Base-by-base conservation (phyloP, 2,113 vertebrate genomes). In the Pedetes capensis region DNA sequence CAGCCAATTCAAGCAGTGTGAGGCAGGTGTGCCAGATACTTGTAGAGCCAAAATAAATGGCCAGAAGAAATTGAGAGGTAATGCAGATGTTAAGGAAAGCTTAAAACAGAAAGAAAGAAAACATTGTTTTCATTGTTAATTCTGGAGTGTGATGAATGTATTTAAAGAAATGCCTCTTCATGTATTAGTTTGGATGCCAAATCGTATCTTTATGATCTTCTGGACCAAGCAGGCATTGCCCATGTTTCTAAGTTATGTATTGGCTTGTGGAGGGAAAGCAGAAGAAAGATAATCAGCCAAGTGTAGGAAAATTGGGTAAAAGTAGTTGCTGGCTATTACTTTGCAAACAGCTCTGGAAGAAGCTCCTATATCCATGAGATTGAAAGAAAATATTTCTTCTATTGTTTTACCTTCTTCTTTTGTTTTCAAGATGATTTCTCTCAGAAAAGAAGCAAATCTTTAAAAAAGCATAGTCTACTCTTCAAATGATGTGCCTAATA, bases 1-100 rank as follows among this genome's bases (percentile, higher is more conserved):
- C 47, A 88, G 92, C 97, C 97, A 96, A 34, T 93, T 95, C 85
- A 97, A 97, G 92, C 95, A 95, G 87, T 53, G 13, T 95, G 72
- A 81, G 91, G 85, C 94, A 94, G 96, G 84, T 94, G 87, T 96
- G 89, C 83, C 81, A 75, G 94, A 61, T 81, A 79, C 87, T 84
- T 55, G 0, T 75, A 72, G 85, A 97, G 80, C 84, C 97, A 97
- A 96, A 96, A 94, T 94, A 96, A 96, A 96, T 97, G 95, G 44
- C 92, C 92, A 92, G 78, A 82, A 97, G 95, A 96, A 97, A 96
- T 82, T 85, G 32, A 78, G 22, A 94, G 79, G 83, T 85, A 92
- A 66, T 91, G 59, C 34, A 95, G 80, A 93, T 96, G 80, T 95
- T 79, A 91, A 92, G 72, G 76, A 84, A 92, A 96, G 68, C 47